Evolutionary conservation across 2,113 vertebrate species (phyloP).

Genomic region (Elephantulus edwardii): DNA sequence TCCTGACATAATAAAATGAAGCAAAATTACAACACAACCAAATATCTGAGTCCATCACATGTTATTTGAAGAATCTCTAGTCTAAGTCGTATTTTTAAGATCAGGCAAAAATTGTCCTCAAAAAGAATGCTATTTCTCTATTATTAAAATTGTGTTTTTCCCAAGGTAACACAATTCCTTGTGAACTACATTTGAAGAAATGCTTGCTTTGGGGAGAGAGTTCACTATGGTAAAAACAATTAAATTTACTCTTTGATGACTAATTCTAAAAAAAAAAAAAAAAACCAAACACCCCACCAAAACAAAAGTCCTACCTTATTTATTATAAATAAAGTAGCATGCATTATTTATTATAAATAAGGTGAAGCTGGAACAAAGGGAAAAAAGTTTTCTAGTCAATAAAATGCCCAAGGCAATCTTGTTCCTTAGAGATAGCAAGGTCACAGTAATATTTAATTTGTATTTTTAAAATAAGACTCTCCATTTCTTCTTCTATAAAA

Average conservation of each 20-base stretch:
- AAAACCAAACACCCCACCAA: no score
- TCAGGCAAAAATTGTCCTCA: neutral
- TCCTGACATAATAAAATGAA: neutral
- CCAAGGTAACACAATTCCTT: neutral
- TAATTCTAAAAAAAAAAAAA: constrained; percentile 58
- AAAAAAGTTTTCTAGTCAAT: constrained; percentile 68
- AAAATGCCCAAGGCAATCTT: constrained; percentile 48
- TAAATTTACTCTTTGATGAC: constrained; percentile 61
- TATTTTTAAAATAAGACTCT: constrained; percentile 31
- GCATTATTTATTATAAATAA: constrained; percentile 66
- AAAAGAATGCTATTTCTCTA: neutral
- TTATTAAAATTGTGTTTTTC: constrained; percentile 40
- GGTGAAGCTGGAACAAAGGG: neutral
- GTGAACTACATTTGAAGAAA: constrained; percentile 38
- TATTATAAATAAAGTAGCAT: constrained; percentile 66
- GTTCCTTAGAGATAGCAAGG: constrained; percentile 43
- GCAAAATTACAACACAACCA: neutral
- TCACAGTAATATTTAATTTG: constrained; percentile 64
- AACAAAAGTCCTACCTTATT: constrained; percentile 42
- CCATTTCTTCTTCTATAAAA: constrained; percentile 9
- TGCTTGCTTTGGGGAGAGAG: neutral
- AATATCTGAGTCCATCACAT: neutral
- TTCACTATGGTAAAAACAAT: constrained; percentile 4
- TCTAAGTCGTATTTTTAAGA: neutral
- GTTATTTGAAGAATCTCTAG: neutral